Conservation (phyloP, 2,797 vertebrate species). For the Hypotaenidia philippensis region DNA sequence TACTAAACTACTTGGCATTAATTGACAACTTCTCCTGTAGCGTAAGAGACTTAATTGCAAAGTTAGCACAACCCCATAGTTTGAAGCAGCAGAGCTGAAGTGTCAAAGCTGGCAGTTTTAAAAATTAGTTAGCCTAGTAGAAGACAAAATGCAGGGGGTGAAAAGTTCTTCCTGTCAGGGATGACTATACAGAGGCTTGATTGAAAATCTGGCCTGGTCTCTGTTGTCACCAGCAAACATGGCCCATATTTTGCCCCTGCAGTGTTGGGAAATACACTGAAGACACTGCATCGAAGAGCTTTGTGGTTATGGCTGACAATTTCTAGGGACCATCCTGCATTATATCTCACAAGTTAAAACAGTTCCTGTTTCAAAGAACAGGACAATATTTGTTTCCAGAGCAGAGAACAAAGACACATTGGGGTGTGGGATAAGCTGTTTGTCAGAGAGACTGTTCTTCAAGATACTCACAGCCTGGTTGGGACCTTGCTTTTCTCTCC, state of each 20-base stretch:
- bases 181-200: neutral
- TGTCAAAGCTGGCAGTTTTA: conserved; percentile 63
- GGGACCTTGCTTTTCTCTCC: neutral
- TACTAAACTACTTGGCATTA: conserved; percentile 66
- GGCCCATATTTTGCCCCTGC: neutral
- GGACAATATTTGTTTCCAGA: neutral
- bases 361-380: neutral
- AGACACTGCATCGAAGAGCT: neutral
- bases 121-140: conserved; percentile 32
- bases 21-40: conserved; percentile 60
- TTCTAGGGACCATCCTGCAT: neutral
- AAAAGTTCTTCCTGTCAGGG: conserved; percentile 9
- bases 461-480: neutral
- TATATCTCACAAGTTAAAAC: neutral
- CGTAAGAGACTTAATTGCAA: conserved; percentile 65
- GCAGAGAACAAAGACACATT: neutral
- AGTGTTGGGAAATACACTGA: neutral
- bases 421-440: neutral
- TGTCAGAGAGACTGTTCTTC: neutral
- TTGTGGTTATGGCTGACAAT: neutral
- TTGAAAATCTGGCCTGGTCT: neutral
- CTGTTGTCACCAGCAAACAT: neutral
- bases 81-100: conserved; percentile 26
- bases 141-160: conserved; percentile 30
- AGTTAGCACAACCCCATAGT: conserved; percentile 47